phyloP scores from a whole-genome alignment of 2,113 vertebrate genomes.

The Himantopus leucocephalus region DNA sequence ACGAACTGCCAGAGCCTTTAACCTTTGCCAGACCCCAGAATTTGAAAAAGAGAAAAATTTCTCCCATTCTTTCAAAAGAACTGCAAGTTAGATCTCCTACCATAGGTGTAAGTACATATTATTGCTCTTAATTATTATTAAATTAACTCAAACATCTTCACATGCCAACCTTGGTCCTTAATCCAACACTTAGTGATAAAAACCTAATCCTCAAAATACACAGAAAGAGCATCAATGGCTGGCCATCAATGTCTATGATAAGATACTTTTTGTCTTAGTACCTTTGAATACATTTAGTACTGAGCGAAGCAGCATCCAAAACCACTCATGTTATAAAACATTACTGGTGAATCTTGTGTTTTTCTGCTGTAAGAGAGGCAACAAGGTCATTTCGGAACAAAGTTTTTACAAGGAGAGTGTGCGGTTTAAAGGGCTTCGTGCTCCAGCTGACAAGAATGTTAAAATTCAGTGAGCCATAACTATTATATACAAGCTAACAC shows the following conservation, averaged over 20 bases:
- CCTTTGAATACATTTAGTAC: background rate
- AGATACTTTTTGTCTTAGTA: background rate
- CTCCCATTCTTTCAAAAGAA: background rate
- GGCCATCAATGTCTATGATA: background rate
- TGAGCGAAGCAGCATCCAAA: background rate
- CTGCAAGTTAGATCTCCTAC: background rate
- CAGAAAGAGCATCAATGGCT: background rate
- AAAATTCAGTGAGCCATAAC: background rate
- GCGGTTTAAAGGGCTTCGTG: background rate
- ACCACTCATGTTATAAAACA: background rate
- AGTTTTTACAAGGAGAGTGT: background rate
- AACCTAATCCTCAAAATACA: background rate
- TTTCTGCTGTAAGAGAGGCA: background rate
- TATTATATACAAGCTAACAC: background rate
- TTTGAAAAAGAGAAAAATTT: background rate
- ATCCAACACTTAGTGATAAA: background rate
- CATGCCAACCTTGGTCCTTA: background rate
- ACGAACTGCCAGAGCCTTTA: background rate
- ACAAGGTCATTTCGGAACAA: background rate
- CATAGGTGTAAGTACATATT: background rate
- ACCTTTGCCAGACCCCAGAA: background rate
- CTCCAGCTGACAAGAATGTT: background rate
- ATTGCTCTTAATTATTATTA: background rate
- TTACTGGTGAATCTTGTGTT: background rate
- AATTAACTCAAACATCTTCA: background rate